Evolutionary conservation across 2,113 vertebrate species (phyloP).

Genomic region (Camelus bactrianus): DNA sequence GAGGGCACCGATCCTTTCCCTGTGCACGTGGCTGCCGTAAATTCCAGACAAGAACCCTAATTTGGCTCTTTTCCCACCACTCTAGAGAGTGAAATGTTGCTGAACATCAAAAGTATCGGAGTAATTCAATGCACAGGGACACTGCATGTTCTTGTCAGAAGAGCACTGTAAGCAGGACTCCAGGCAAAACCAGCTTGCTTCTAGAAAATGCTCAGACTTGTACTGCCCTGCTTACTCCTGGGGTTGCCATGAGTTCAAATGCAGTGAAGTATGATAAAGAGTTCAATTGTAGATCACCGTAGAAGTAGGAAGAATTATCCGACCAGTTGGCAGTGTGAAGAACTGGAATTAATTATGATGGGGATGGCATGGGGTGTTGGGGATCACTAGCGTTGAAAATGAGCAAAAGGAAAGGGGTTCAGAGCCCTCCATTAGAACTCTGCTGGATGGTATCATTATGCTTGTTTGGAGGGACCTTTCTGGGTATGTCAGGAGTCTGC

Average conservation of each 20-base stretch:
- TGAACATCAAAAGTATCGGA: background rate
- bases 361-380: background rate
- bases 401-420: background rate
- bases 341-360: background rate
- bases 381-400: background rate
- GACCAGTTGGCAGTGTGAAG: background rate
- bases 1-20: background rate
- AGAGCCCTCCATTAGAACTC: background rate
- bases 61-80: background rate
- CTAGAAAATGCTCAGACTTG: background rate
- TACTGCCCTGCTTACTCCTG: background rate
- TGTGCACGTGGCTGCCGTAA: background rate
- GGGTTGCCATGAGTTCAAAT: background rate
- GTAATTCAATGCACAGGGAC: background rate
- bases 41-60: background rate
- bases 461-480: background rate
- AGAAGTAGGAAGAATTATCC: background rate
- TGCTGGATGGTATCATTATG: background rate
- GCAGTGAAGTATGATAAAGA: background rate
- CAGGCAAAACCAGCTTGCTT: background rate
- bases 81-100: background rate
- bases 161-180: background rate
- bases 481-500: background rate
- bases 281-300: constrained; percentile 3
- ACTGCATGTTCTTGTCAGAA: background rate